A percentile compares a stretch with the other conserved stretches of the same genome.
phyloP scores from a whole-genome alignment of 2,113 vertebrate genomes.

The Heterochromis multidens region DNA sequence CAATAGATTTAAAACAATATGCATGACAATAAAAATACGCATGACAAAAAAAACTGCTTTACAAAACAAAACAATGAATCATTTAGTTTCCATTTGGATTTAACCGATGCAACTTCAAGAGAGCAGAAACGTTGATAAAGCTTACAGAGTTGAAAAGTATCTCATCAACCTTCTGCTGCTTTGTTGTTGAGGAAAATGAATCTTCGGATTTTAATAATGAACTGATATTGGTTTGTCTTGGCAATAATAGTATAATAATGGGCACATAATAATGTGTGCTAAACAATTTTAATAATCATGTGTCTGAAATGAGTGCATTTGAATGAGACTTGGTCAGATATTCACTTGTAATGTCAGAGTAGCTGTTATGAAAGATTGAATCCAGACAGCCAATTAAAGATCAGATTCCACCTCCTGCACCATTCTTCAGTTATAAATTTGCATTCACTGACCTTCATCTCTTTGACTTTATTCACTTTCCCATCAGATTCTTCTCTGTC shows the following conservation, averaged over 20 bases:
- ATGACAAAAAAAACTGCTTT: background rate
- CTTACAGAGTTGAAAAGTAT: background rate
- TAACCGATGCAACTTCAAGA: no score
- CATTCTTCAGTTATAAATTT: background rate
- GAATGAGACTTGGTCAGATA: background rate
- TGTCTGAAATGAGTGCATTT: background rate
- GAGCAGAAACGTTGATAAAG: background rate
- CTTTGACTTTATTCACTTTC: rapidly evolving
- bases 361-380: background rate
- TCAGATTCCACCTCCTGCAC: background rate
- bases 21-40: no score
- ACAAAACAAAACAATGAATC: background rate
- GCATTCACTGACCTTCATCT: background rate
- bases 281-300: background rate
- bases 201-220: background rate
- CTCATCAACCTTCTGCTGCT: background rate
- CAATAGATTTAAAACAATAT: background rate
- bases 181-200: background rate
- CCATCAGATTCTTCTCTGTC: background rate
- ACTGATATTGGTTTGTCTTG: background rate
- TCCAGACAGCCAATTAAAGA: background rate
- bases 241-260: background rate
- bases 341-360: background rate
- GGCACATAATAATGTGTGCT: background rate
- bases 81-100: no score